phyloP scores from a whole-genome alignment of 2,888 invertebrate species.

The Macrostomum cliftonense region DNA sequence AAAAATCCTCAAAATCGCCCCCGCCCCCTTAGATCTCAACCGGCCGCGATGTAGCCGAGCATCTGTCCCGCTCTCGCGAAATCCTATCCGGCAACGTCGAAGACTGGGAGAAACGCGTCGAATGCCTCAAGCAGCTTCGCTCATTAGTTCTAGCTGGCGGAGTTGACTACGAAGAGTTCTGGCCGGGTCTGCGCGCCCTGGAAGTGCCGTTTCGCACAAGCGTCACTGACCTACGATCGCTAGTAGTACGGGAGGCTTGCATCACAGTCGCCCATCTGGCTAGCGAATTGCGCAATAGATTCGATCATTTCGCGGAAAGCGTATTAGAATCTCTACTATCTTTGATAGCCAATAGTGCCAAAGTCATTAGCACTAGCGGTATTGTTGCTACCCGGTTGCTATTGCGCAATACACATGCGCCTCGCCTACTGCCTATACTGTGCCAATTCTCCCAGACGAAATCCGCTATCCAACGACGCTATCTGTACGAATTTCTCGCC shows the following conservation, averaged over 20 bases:
- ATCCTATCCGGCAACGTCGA: conserved; percentile 58
- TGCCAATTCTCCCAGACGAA: background rate
- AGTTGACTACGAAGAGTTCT: conserved; percentile 53
- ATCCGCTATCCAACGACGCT: conserved; percentile 34
- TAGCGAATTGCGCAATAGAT: conserved; percentile 58
- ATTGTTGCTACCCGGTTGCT: conserved; percentile 68
- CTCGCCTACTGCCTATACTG: conserved; percentile 30
- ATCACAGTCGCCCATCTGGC: conserved; percentile 74
- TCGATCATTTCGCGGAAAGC: conserved; percentile 65
- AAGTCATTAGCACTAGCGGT: conserved; percentile 77
- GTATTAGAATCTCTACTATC: conserved; percentile 64
- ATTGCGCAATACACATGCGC: conserved; percentile 27
- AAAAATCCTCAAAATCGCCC: no score
- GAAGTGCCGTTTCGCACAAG: conserved; percentile 62
- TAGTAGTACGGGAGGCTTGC: conserved; percentile 83
- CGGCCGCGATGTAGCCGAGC: conserved; percentile 60
- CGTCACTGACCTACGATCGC: conserved; percentile 46
- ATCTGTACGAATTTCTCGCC: conserved; percentile 60
- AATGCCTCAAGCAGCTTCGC: conserved; percentile 68
- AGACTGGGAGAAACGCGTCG: conserved; percentile 85
- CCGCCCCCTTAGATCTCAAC: conserved; percentile 49
- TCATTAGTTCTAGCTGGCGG: conserved; percentile 64
- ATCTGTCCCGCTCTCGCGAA: conserved; percentile 54
- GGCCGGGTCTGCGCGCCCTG: conserved; percentile 50
- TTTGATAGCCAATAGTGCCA: conserved; percentile 81